A percentile compares a stretch with the other conserved stretches of the same genome.
Evolutionary conservation across 1,140 invertebrate genomes (phyloP).

Genomic region (Glossosoma conforme): DNA sequence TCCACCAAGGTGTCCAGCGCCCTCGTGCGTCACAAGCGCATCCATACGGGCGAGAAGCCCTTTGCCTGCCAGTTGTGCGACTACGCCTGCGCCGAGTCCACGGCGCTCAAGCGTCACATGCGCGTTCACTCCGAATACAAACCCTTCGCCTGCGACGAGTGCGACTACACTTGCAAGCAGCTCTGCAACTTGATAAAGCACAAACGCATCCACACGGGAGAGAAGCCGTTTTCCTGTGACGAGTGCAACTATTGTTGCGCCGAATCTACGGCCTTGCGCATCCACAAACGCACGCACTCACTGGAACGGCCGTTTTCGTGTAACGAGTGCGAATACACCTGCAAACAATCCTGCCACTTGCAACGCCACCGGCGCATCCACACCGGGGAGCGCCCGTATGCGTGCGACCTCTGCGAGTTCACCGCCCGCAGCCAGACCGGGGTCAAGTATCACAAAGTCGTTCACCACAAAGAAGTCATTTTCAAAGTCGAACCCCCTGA

Average conservation of each 20-base stretch:
- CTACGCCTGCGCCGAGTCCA: constrained; percentile 46
- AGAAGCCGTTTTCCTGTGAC: constrained; percentile 62
- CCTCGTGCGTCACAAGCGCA: constrained; percentile 30
- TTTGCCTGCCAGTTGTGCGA: constrained; percentile 42
- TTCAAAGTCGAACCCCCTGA: too few species aligned
- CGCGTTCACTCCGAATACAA: constrained; percentile 42
- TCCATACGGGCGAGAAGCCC: constrained; percentile 33
- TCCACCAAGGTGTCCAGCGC: constrained; percentile 24
- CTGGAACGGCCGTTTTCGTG: constrained; percentile 31
- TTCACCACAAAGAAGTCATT: not conserved
- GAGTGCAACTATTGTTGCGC: too few species aligned
- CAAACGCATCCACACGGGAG: constrained; percentile 65
- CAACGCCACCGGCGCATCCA: constrained; percentile 37
- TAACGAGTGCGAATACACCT: constrained; percentile 49
- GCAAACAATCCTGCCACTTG: constrained; percentile 35
- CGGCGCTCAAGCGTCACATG: constrained; percentile 30
- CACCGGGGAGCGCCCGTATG: constrained; percentile 38
- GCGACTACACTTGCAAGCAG: constrained; percentile 81
- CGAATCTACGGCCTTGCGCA: too few species aligned
- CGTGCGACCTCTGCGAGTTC: constrained; percentile 69
- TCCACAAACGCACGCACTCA: constrained; percentile 31
- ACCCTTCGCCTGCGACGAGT: constrained; percentile 58
- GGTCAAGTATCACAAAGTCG: constrained; percentile 57
- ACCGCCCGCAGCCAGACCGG: too few species aligned
- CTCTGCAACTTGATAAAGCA: constrained; percentile 85